Evolutionary conservation across 2,888 invertebrate genomes (phyloP), one percentile per base, ranked within the genome.

Genomic region (Molanna angustata): DNA sequence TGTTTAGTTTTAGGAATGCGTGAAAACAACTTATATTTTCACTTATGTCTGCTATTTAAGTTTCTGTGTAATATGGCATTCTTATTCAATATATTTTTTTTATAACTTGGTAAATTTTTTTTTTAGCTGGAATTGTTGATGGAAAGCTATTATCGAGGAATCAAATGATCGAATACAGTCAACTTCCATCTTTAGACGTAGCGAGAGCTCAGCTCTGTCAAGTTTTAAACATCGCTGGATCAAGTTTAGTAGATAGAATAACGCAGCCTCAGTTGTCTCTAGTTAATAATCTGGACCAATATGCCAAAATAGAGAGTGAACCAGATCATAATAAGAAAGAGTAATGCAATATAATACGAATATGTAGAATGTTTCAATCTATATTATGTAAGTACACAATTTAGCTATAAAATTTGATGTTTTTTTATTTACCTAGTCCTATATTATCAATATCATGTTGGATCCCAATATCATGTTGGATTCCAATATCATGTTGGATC

Each of bases 81-180:
- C n/a, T n/a, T n/a, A n/a, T n/a, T n/a, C n/a, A n/a, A n/a, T n/a
- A n/a, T n/a, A n/a, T n/a, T n/a, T n/a, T n/a, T n/a, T n/a, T n/a
- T n/a, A n/a, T n/a, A n/a, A n/a, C n/a, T n/a, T n/a, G n/a, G n/a
- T n/a, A n/a, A n/a, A n/a, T 50, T 32, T 44, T 58, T 47, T 40
- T 72, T 71, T 61, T 69, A 86, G 87, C 82, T 67, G 90, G 84
- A n/a, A 82, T 90, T 55, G 77, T 86, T 45, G 83, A 91, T 62
- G 83, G 84, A 41, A 78, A 74, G 52, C 68, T 90, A 20, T 62
- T 91, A 61, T 85, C 80, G 56, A 80, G 80, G 60, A 84, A 84
- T 65, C 86, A 90, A 62, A 71, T 91, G 21, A 63, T 84, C 19
- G 74, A 80, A 61, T 88, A 81, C 62, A 83, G 86, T 51, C 70